A percentile compares a stretch with the other conserved stretches of the same genome.
Conservation (phyloP, 2,888 invertebrate species). For the Cepaea hortensis region DNA sequence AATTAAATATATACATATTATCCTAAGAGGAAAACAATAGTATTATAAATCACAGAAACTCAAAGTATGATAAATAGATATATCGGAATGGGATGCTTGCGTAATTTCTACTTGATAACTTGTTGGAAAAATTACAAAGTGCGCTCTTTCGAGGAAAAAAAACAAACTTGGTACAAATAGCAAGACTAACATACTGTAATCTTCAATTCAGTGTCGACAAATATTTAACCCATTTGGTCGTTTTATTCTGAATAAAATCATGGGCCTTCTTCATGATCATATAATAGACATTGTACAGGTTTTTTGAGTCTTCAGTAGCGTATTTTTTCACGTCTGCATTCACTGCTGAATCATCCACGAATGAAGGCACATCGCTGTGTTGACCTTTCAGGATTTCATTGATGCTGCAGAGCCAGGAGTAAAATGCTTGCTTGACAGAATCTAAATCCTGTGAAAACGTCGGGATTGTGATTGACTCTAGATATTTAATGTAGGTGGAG, state of each 20-base stretch:
- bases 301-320: not conserved
- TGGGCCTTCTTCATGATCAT: not conserved
- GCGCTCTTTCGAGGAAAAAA: too few relatives aligned
- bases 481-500: conserved; percentile 1
- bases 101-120: too few relatives aligned
- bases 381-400: not conserved
- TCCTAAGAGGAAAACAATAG: too few relatives aligned
- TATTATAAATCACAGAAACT: too few relatives aligned
- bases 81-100: too few relatives aligned
- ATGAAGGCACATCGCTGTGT: not conserved
- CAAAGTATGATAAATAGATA: too few relatives aligned
- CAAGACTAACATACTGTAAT: too few relatives aligned
- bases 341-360: not conserved
- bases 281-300: not conserved
- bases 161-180: too few relatives aligned
- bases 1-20: too few relatives aligned
- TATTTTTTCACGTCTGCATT: not conserved
- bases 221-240: not conserved
- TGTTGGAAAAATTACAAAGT: too few relatives aligned
- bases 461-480: not conserved
- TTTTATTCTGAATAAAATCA: not conserved
- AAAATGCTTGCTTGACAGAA: not conserved
- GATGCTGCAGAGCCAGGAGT: not conserved
- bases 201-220: not conserved
- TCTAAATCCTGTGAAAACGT: too few relatives aligned